Conservation (phyloP, 2,113 vertebrate species). For the Aspidoscelis tigris region DNA sequence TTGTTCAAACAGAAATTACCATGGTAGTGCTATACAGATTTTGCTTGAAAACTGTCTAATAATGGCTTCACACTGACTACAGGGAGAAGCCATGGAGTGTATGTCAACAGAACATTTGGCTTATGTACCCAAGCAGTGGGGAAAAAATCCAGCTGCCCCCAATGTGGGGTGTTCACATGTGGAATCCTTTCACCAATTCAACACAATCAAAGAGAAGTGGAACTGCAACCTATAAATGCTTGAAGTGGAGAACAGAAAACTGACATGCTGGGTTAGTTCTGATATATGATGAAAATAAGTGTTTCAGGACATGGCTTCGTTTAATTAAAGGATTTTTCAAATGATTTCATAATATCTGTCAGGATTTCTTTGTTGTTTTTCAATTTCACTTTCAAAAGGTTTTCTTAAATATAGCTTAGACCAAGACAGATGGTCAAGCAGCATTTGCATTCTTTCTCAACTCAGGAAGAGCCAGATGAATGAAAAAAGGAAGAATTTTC, state of each 20-base stretch:
- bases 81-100: slow-evolving; percentile 8
- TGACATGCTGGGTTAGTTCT: slow-evolving; percentile 3
- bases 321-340: slow-evolving; percentile 33
- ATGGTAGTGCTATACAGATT: slow-evolving; percentile 5
- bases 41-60: slow-evolving; percentile 29
- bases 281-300: not conserved
- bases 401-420: slow-evolving; percentile 3
- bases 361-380: not conserved
- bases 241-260: slow-evolving; percentile 30
- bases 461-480: not conserved
- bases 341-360: not conserved
- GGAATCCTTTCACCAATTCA: slow-evolving; percentile 5
- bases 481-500: not conserved
- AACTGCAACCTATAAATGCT: slow-evolving; percentile 5
- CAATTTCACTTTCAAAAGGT: not conserved
- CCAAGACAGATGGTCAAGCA: not conserved
- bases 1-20: slow-evolving; percentile 36
- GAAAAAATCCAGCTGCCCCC: slow-evolving; percentile 14
- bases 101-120: slow-evolving; percentile 32
- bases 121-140: slow-evolving; percentile 5
- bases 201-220: slow-evolving; percentile 26
- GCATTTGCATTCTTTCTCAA: not conserved
- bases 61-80: not conserved
- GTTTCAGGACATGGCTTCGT: not conserved
- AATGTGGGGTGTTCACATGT: slow-evolving; percentile 23